phyloP scores from a whole-genome alignment of 1,140 invertebrate species.

The Caenorhabditis briggsae region DNA sequence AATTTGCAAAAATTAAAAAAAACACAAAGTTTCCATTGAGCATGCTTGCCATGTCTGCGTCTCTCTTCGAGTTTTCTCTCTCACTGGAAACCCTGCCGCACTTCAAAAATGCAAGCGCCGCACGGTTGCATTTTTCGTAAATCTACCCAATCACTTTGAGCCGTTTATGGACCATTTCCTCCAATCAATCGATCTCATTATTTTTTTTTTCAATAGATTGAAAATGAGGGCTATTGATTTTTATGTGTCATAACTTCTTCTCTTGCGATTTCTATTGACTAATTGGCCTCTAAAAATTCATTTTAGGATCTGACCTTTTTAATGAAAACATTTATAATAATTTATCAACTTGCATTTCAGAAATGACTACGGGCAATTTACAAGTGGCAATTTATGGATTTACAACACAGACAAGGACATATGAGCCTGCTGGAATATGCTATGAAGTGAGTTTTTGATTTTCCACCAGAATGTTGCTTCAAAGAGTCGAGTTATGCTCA shows the following conservation, averaged over 20 bases:
- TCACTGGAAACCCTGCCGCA: slow-evolving; percentile 27
- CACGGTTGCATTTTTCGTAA: slow-evolving; percentile 5
- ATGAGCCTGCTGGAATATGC: slow-evolving; percentile 63
- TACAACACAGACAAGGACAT: slow-evolving; percentile 16
- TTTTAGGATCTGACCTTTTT: not conserved
- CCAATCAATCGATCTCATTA: too few relatives aligned
- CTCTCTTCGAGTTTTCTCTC: not conserved
- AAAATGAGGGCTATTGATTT: too few relatives aligned
- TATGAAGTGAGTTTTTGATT: slow-evolving; percentile 57
- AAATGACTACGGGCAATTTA: slow-evolving; percentile 43
- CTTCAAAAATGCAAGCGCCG: slow-evolving; percentile 4
- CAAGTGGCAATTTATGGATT: slow-evolving; percentile 68
- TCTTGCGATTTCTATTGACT: not conserved
- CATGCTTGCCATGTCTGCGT: slow-evolving; percentile 29
- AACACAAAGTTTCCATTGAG: not conserved
- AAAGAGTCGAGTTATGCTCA: too few relatives aligned
- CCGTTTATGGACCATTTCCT: too few relatives aligned
- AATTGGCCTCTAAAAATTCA: not conserved
- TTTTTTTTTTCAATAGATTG: too few relatives aligned
- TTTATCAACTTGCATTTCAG: not conserved
- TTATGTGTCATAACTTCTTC: not conserved
- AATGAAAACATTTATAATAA: not conserved
- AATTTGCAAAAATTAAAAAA: slow-evolving; percentile 21
- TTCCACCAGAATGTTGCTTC: too few relatives aligned
- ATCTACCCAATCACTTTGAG: slow-evolving; percentile 11